These are phyloP conservation scores for Oreonectes daqikongensis DNA, from an alignment of 2,797 vertebrate species.

Conservation along the genomic window DNA sequence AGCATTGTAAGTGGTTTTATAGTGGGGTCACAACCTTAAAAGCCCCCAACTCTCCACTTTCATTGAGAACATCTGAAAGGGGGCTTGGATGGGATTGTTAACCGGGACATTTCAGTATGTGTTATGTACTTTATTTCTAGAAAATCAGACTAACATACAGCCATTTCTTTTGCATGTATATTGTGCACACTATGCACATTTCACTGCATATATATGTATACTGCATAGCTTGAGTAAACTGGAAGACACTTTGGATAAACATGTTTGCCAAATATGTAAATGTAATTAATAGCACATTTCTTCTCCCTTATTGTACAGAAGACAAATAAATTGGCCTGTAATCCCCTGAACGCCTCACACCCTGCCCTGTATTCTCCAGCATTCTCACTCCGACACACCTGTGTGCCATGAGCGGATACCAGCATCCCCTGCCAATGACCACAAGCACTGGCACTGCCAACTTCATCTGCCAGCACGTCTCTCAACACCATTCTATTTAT, in stretches of 20 bases:
- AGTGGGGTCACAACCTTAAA: conserved; percentile 30
- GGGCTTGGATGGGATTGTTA: background rate
- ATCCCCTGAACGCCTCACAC: background rate
- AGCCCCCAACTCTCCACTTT: background rate
- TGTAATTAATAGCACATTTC: background rate
- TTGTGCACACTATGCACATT: background rate
- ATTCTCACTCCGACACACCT: conserved; percentile 27
- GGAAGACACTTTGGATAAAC: too few species aligned
- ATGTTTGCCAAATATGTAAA: background rate
- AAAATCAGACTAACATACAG: background rate
- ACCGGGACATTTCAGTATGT: background rate
- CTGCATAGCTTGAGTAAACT: too few species aligned
- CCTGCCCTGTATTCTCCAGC: conserved; percentile 9
- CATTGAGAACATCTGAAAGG: background rate
- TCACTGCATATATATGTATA: background rate
- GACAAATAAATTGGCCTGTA: background rate
- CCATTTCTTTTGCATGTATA: background rate
- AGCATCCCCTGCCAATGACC: background rate
- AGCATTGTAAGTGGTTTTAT: conserved; percentile 33
- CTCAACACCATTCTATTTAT: conserved; percentile 7
- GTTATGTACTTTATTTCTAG: background rate
- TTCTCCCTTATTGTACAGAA: background rate
- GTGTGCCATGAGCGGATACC: conserved; percentile 1
- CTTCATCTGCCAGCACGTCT: background rate
- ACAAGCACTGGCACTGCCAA: background rate